Percentiles rank a stretch among this genome's conserved stretches.
Conservation (phyloP, 2,797 vertebrate genomes). For the Scleropages formosus region DNA sequence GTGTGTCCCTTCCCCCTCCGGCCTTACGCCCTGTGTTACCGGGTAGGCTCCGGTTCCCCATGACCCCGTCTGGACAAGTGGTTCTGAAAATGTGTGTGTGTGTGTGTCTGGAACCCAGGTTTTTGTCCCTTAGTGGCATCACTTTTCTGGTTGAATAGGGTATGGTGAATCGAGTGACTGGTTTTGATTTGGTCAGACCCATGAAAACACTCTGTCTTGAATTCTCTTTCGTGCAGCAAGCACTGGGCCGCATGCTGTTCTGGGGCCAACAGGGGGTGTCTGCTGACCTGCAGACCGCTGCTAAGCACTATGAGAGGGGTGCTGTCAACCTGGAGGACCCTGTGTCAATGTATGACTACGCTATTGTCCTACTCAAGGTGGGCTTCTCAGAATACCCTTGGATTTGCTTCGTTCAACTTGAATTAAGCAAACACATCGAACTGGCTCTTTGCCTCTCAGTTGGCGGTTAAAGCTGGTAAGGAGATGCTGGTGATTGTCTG, state of each 20-base stretch:
- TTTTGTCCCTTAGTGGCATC: too few species aligned
- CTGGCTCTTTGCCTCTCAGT: neutral
- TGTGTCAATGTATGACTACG: constrained; percentile 76
- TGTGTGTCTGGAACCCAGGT: too few species aligned
- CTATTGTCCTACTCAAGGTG: constrained; percentile 71
- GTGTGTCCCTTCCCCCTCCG: too few species aligned
- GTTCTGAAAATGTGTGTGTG: too few species aligned
- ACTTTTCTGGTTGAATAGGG: too few species aligned
- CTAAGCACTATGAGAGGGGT: constrained; percentile 71
- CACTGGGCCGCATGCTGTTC: constrained; percentile 73
- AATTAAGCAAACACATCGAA: constrained; percentile 3
- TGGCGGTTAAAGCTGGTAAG: neutral
- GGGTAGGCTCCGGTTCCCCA: too few species aligned
- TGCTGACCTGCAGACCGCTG: constrained; percentile 65
- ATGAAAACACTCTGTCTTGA: too few species aligned
- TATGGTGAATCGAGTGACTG: too few species aligned
- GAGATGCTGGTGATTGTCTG: neutral
- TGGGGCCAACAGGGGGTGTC: constrained; percentile 79
- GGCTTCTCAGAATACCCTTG: constrained; percentile 11
- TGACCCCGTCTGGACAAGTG: too few species aligned
- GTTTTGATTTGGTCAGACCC: too few species aligned
- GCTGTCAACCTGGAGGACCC: constrained; percentile 66
- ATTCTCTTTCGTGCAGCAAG: constrained; percentile 55
- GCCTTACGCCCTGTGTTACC: too few species aligned
- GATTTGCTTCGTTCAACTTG: neutral